Evolutionary conservation across 2,113 vertebrate species (phyloP), one percentile per base, ranked within the genome.

Genomic region (Pteronura brasiliensis): DNA sequence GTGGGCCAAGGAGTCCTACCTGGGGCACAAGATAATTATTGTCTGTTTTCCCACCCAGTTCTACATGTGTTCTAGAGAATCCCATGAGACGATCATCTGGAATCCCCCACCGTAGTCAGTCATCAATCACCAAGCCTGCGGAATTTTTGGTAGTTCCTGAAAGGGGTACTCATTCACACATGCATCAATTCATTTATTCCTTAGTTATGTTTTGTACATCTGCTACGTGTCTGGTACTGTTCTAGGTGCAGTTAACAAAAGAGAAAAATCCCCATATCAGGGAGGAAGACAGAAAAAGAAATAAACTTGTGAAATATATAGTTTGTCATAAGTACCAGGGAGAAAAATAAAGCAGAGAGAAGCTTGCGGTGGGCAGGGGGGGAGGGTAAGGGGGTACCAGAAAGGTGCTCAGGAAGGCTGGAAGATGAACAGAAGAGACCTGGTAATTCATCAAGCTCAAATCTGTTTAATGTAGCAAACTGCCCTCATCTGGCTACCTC

Each of bases 401-500:
- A 17, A 57, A 8, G 8, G 31, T 36, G 18, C 13, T 71, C 14
- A 11, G 39, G 90, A 97, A 71, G 59, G 34, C 1, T 0, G 21
- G 71, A 76, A 71, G 47, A 71, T 39, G 57, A 91, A 67, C 47
- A 74, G 57, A 87, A 88, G 96, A 96, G 79, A 90, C 52, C 94
- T 0, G 4, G 39, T 77, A 67, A 90, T 97, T 83, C 93, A 77
- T 95, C 94, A 94, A 92, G 92, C 72, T 95, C 4, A 67, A 98
- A 97, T 57, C 95, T 97, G 67, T 67, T 95, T 97, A 98, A 97
- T 95, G 79, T 97, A 97, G 97, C 86, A 97, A 98, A 95, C 23
- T 57, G 97, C 88, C 93, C 97, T 98, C 98, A 97, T 97, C 96
- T 98, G 97, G 84, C 96, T 42, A 18, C 82, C 93, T 97, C 95